Conservation (phyloP, 2,113 vertebrate species). For the Pluvialis apricaria region DNA sequence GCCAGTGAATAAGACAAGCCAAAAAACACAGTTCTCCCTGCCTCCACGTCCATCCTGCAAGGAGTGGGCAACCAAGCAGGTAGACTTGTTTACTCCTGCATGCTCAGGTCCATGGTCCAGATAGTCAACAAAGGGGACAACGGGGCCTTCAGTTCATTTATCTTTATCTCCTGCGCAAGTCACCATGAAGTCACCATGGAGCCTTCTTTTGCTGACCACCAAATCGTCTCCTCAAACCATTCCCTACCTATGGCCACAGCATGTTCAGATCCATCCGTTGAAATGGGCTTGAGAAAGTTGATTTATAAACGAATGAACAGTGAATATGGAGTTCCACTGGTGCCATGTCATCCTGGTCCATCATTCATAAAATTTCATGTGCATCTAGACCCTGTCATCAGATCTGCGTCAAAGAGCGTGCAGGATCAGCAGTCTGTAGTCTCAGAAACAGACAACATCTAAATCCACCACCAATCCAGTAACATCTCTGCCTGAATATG, state of each 20-base stretch:
- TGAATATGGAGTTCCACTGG: not conserved
- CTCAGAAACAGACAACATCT: constrained; percentile 31
- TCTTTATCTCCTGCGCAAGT: not conserved
- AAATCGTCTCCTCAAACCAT: not conserved
- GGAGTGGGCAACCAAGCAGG: not conserved
- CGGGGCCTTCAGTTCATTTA: not conserved
- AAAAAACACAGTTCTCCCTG: not conserved
- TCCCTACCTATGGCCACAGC: not conserved
- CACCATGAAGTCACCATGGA: not conserved
- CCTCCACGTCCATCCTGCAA: not conserved
- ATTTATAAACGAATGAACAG: not conserved
- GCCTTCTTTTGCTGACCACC: not conserved
- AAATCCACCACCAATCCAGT: constrained; percentile 28
- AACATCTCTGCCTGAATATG: constrained; percentile 50
- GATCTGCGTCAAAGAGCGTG: not conserved
- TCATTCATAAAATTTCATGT: not conserved
- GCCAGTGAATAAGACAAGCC: not conserved
- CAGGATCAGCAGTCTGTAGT: not conserved
- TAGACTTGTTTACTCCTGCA: not conserved
- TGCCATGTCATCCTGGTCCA: not conserved
- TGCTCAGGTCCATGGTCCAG: not conserved
- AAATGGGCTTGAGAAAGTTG: not conserved
- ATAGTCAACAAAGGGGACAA: not conserved
- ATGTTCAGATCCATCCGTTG: not conserved
- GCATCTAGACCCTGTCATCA: not conserved